Evolutionary conservation across 2,888 invertebrate genomes (phyloP).

Genomic region (Quadriops clusia): DNA sequence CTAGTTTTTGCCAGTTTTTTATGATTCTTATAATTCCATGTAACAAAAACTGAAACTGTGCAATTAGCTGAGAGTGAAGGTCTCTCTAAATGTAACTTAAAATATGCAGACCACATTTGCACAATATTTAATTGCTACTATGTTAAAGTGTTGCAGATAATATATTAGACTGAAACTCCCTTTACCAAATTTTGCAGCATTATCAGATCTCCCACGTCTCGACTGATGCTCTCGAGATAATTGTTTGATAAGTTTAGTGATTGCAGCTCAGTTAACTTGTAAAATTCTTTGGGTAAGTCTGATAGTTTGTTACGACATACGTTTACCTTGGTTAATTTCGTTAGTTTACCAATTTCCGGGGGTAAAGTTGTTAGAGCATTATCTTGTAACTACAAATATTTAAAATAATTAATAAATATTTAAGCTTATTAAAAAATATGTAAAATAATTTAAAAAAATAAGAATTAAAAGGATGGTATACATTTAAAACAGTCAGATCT

Average conservation of each 20-base stretch:
- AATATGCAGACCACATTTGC: too few species aligned
- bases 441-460: conserved; percentile 5
- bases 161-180: too few species aligned
- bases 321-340: conserved; percentile 53
- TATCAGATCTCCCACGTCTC: conserved; percentile 65
- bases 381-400: conserved; percentile 63
- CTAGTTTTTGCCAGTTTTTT: too few species aligned
- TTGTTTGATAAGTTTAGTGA: conserved; percentile 68
- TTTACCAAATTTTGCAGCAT: conserved; percentile 65
- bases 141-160: too few species aligned
- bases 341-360: conserved; percentile 57
- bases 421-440: conserved; percentile 5
- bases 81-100: too few species aligned
- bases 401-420: conserved; percentile 9
- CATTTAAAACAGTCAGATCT: conserved; percentile 58
- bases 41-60: too few species aligned
- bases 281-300: conserved; percentile 52
- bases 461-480: conserved; percentile 32
- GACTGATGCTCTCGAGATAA: conserved; percentile 50
- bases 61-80: too few species aligned
- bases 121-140: too few species aligned
- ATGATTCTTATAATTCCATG: too few species aligned
- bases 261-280: conserved; percentile 55
- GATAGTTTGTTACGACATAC: conserved; percentile 57
- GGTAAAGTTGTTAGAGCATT: conserved; percentile 66